These are phyloP conservation scores for Thera britannica DNA, from an alignment of 2,888 invertebrate genomes.

Conservation along the genomic window DNA sequence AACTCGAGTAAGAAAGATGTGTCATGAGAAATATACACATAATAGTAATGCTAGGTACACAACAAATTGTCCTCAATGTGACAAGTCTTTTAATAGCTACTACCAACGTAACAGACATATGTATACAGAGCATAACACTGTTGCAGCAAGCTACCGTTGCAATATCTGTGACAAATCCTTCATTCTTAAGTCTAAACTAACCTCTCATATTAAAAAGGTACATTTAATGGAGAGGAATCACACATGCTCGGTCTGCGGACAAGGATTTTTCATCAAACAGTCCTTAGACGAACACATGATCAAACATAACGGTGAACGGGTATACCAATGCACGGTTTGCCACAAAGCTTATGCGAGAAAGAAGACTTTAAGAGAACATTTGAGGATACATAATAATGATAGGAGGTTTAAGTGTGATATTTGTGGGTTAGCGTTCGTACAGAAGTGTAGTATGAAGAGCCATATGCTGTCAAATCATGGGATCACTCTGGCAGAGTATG, in stretches of 20 bases:
- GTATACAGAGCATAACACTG: conserved; percentile 66
- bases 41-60: conserved; percentile 67
- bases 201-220: conserved; percentile 73
- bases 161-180: conserved; percentile 75
- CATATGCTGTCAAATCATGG: conserved; percentile 77
- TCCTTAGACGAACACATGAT: conserved; percentile 76
- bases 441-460: conserved; percentile 74
- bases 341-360: conserved; percentile 72
- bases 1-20: conserved; percentile 63
- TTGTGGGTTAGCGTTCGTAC: conserved; percentile 69
- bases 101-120: conserved; percentile 74
- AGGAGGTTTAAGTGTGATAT: conserved; percentile 72
- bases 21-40: conserved; percentile 75
- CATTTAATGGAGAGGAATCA: conserved; percentile 77
- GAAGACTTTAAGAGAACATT: conserved; percentile 73
- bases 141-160: conserved; percentile 70
- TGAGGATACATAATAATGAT: conserved; percentile 78
- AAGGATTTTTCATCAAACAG: conserved; percentile 74
- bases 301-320: conserved; percentile 71
- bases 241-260: conserved; percentile 71
- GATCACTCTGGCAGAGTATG: conserved; percentile 64
- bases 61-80: conserved; percentile 71
- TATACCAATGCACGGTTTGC: conserved; percentile 70
- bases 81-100: conserved; percentile 69
- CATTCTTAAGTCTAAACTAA: conserved; percentile 71